phyloP scores from a whole-genome alignment of 2,113 vertebrate genomes.

The Cynopterus brachyotis region DNA sequence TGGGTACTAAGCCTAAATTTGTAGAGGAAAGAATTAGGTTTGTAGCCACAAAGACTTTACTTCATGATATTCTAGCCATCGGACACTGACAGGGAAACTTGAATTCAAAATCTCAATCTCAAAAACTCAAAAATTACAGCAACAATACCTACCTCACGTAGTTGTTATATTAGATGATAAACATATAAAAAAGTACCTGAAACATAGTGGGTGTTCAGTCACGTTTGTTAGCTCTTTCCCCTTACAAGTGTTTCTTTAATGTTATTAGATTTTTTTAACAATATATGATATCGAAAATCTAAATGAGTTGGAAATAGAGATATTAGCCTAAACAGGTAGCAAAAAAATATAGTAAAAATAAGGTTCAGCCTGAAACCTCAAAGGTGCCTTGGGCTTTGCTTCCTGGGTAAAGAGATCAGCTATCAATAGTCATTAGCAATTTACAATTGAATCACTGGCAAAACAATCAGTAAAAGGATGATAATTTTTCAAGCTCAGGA shows the following conservation, averaged over 20 bases:
- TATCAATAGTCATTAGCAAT: slow-evolving; percentile 63
- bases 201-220: neutral
- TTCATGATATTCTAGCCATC: neutral
- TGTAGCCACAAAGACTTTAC: neutral
- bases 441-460: slow-evolving; percentile 55
- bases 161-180: neutral
- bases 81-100: neutral
- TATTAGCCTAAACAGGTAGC: neutral
- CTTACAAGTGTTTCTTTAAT: neutral
- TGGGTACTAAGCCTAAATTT: neutral
- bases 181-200: neutral
- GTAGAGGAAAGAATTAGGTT: neutral
- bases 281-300: neutral
- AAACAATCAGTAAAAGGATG: slow-evolving; percentile 53
- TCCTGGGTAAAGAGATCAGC: slow-evolving; percentile 27
- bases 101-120: neutral
- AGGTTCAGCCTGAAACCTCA: neutral
- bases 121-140: neutral
- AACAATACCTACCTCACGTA: accelerated
- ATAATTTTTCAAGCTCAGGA: slow-evolving; percentile 59
- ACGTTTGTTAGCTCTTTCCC: neutral
- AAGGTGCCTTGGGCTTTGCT: neutral
- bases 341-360: slow-evolving; percentile 35
- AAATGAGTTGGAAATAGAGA: neutral
- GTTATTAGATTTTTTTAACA: neutral